Evolutionary conservation across 1,140 invertebrate species (phyloP).

Genomic region (Diabrotica virgifera): DNA sequence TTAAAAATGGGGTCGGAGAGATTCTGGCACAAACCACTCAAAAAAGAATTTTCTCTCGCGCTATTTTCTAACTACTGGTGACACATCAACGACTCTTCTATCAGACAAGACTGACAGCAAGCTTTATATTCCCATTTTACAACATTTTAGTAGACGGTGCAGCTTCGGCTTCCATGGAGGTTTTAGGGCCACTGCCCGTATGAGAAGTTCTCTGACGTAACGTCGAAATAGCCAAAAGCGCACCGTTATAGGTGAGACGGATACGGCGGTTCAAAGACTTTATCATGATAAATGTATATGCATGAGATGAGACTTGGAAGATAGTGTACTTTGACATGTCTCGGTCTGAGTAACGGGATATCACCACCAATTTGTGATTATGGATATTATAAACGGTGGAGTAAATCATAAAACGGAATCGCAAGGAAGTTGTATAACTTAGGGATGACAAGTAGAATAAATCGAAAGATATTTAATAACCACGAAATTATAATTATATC

Average conservation of each 20-base stretch:
- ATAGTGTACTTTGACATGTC: constrained; percentile 4
- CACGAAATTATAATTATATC: too few species aligned
- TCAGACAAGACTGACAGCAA: constrained; percentile 39
- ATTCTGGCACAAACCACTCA: constrained; percentile 6
- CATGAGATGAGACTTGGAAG: neutral
- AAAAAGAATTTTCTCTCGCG: constrained; percentile 5
- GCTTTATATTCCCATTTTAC: constrained; percentile 48
- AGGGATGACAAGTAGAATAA: too few species aligned
- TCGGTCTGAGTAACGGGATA: neutral
- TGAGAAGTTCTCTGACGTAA: constrained; percentile 25
- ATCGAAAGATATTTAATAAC: too few species aligned
- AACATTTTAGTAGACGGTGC: constrained; percentile 33
- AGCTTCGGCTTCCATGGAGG: constrained; percentile 26
- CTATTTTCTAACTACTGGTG: constrained; percentile 14
- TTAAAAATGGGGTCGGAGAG: neutral
- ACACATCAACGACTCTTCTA: constrained; percentile 35
- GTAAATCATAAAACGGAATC: too few species aligned
- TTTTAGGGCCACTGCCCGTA: constrained; percentile 29
- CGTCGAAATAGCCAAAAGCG: constrained; percentile 31
- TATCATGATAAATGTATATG: constrained; percentile 23
- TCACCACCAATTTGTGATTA: constrained; percentile 7
- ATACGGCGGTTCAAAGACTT: constrained; percentile 21
- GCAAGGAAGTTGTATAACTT: too few species aligned
- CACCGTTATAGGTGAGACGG: constrained; percentile 34
- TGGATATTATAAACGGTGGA: neutral